Evolutionary conservation across 2,888 invertebrate species (phyloP).

Genomic region (Ennomos fuscantarius): DNA sequence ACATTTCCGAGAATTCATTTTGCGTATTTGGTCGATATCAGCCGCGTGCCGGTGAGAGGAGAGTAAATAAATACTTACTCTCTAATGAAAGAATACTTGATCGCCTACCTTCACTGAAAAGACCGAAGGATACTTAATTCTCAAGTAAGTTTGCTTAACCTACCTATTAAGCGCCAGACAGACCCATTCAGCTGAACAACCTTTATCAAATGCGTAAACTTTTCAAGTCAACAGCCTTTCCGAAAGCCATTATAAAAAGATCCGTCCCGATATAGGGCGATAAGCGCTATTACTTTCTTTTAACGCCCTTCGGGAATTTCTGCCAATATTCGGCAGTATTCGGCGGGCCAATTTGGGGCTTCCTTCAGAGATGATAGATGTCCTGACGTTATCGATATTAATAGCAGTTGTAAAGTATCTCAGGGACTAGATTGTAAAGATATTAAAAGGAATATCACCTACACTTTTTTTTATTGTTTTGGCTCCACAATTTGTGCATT

Average conservation of each 20-base stretch:
- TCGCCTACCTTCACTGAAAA: too few relatives aligned
- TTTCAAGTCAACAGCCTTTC: constrained; percentile 31
- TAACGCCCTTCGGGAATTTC: constrained; percentile 32
- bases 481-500: too few relatives aligned
- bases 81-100: too few relatives aligned
- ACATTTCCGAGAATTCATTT: not conserved
- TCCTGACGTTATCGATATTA: constrained; percentile 26
- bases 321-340: constrained; percentile 32
- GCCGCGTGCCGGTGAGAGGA: too few relatives aligned
- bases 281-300: constrained; percentile 35
- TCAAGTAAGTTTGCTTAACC: too few relatives aligned
- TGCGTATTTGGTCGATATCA: too few relatives aligned
- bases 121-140: too few relatives aligned
- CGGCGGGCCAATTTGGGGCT: constrained; percentile 29
- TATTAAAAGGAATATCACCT: constrained; percentile 8
- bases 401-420: constrained; percentile 19
- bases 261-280: constrained; percentile 31
- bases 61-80: too few relatives aligned
- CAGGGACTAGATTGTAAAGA: constrained; percentile 2
- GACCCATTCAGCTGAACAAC: constrained; percentile 5
- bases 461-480: too few relatives aligned
- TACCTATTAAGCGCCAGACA: too few relatives aligned
- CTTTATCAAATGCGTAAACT: constrained; percentile 25
- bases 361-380: constrained; percentile 29
- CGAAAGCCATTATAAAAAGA: constrained; percentile 35